Percentiles rank a stretch among this genome's conserved stretches.
phyloP scores from a whole-genome alignment of 2,888 invertebrate genomes.

The Adelphocoris suturalis region DNA sequence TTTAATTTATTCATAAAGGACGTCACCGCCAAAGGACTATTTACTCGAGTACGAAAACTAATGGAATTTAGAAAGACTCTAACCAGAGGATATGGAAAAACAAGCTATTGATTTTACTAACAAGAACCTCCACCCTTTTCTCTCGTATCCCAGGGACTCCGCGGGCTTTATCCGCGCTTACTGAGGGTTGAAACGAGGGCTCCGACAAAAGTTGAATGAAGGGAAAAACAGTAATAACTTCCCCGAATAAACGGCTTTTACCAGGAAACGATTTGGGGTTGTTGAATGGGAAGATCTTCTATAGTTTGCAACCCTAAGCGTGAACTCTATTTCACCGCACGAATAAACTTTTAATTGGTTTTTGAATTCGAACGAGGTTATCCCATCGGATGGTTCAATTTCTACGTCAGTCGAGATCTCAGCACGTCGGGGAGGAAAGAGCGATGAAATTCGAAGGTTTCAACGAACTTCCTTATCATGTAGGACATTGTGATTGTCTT shows the following conservation, averaged over 20 bases:
- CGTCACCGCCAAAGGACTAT: no score
- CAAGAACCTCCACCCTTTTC: no score
- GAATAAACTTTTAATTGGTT: neutral
- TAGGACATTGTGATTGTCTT: no score
- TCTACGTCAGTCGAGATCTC: neutral
- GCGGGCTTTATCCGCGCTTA: neutral
- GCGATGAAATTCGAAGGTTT: neutral
- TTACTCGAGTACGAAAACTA: no score
- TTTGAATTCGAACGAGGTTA: neutral
- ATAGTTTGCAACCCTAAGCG: neutral
- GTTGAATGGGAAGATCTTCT: neutral
- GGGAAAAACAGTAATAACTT: conserved; percentile 1
- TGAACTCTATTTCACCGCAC: neutral
- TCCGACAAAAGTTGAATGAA: neutral
- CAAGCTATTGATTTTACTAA: no score
- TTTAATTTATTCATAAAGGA: no score
- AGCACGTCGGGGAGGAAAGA: no score
- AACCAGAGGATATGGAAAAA: no score
- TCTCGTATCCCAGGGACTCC: neutral
- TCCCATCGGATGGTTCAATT: neutral
- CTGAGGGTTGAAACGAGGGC: neutral
- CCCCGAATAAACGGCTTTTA: neutral
- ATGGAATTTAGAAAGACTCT: no score
- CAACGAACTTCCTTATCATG: neutral
- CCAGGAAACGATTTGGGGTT: neutral